phyloP scores from a whole-genome alignment of 1,140 invertebrate genomes.

The Formica exsecta region DNA sequence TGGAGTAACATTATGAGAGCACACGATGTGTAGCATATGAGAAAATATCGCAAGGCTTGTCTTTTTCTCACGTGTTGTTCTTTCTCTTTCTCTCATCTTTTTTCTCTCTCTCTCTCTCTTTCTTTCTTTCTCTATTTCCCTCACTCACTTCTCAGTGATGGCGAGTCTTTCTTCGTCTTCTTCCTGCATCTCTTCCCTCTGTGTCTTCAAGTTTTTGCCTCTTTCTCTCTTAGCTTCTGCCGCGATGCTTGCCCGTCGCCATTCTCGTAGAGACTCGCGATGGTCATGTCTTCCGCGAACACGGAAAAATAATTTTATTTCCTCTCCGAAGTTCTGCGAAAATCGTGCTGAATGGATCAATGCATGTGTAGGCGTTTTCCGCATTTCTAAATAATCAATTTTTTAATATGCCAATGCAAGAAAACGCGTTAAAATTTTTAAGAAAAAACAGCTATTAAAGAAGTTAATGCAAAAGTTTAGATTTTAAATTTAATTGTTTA shows the following conservation, averaged over 20 bases:
- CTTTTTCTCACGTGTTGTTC: slow-evolving; percentile 74
- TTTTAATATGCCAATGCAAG: background rate
- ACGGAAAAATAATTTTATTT: slow-evolving; percentile 39
- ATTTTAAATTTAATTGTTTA: background rate
- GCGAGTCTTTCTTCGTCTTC: slow-evolving; percentile 40
- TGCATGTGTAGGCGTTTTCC: background rate
- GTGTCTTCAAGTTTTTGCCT: slow-evolving; percentile 38
- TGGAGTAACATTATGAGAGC: slow-evolving; percentile 37
- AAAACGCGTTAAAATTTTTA: background rate
- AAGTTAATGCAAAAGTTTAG: background rate
- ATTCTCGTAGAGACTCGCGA: slow-evolving; percentile 33
- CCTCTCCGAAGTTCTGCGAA: background rate
- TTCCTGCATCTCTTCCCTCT: slow-evolving; percentile 29
- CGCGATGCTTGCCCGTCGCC: slow-evolving; percentile 29
- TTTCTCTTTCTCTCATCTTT: slow-evolving; percentile 48
- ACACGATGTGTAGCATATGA: slow-evolving; percentile 48
- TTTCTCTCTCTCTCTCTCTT: slow-evolving; percentile 47
- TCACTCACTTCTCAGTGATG: background rate
- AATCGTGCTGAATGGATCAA: background rate
- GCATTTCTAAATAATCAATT: background rate
- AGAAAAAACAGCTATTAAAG: background rate
- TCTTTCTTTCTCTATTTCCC: background rate
- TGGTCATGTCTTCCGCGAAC: slow-evolving; percentile 9
- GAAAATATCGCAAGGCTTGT: slow-evolving; percentile 62
- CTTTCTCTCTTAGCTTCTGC: slow-evolving; percentile 19